Evolutionary conservation across 2,888 invertebrate genomes (phyloP).

Genomic region (Malthinus flaveolus): DNA sequence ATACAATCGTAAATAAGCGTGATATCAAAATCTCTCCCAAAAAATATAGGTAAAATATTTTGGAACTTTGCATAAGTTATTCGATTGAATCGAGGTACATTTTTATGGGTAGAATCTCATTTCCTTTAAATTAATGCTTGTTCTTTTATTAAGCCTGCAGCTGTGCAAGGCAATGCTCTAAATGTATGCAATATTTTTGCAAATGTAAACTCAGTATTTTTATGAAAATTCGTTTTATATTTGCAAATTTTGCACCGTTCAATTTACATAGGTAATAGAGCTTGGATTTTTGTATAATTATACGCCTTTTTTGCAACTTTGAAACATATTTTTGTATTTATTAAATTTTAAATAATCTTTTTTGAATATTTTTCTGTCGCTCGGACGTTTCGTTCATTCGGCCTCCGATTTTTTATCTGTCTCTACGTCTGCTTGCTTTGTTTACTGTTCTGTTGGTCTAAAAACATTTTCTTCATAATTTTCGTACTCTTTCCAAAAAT

Average conservation of each 20-base stretch:
- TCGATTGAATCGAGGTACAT: conserved; percentile 13
- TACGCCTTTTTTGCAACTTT: too few relatives aligned
- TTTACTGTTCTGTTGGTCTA: too few relatives aligned
- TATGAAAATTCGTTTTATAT: conserved; percentile 14
- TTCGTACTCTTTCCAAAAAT: too few relatives aligned
- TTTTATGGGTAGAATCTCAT: conserved; percentile 22
- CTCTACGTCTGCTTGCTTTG: too few relatives aligned
- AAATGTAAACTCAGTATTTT: conserved; percentile 20
- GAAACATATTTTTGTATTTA: too few relatives aligned
- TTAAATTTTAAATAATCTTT: too few relatives aligned
- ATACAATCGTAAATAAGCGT: conserved; percentile 14
- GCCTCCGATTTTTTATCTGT: too few relatives aligned
- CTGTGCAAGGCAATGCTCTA: conserved; percentile 14
- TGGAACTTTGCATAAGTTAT: conserved; percentile 17
- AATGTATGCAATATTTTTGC: conserved; percentile 21
- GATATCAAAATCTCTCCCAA: conserved; percentile 13
- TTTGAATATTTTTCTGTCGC: too few relatives aligned
- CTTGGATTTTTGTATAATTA: too few relatives aligned
- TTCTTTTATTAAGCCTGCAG: conserved; percentile 21
- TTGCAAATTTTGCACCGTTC: conserved; percentile 7
- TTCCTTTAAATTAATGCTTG: conserved; percentile 22
- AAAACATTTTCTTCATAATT: too few relatives aligned
- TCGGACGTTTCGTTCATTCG: too few relatives aligned
- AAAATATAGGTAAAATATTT: conserved; percentile 7
- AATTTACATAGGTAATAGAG: too few relatives aligned